Percentiles rank a stretch among this genome's conserved stretches.
Evolutionary conservation across 2,888 invertebrate genomes (phyloP).

Genomic region (Tortricodes alternella): DNA sequence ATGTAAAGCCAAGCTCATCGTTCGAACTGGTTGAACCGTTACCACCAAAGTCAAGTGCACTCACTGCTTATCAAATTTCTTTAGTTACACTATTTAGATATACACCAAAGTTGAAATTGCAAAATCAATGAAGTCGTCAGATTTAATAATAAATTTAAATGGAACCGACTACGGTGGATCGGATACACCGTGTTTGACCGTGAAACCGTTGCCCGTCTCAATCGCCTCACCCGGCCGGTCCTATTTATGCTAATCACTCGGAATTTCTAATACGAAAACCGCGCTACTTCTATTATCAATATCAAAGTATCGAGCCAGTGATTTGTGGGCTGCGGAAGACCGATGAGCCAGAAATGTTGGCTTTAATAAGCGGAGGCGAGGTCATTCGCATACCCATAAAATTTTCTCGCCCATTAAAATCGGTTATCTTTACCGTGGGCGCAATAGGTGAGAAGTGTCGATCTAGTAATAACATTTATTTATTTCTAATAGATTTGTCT

Average conservation of each 20-base stretch:
- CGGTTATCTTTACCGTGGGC: constrained; percentile 49
- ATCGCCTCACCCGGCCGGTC: constrained; percentile 52
- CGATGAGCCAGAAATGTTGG: constrained; percentile 49
- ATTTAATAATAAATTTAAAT: constrained; percentile 27
- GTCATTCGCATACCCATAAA: constrained; percentile 56
- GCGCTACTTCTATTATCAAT: constrained; percentile 44
- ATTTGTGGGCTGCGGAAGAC: constrained; percentile 64
- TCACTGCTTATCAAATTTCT: constrained; percentile 47
- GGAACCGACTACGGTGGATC: constrained; percentile 11
- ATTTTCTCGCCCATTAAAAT: constrained; percentile 52
- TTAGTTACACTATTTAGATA: constrained; percentile 16
- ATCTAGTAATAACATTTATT: constrained; percentile 44
- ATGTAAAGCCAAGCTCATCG: too few relatives aligned
- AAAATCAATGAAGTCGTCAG: constrained; percentile 27
- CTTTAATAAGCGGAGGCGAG: constrained; percentile 52
- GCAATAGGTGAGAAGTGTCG: constrained; percentile 50
- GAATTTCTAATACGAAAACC: constrained; percentile 54
- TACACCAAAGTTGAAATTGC: constrained; percentile 15
- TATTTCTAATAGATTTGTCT: constrained; percentile 16
- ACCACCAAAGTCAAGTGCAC: constrained; percentile 13
- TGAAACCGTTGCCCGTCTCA: constrained; percentile 49
- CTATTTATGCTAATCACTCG: constrained; percentile 61
- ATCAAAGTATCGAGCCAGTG: constrained; percentile 44
- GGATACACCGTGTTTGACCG: constrained; percentile 28
- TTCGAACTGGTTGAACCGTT: not conserved